Evolutionary conservation across 1,140 invertebrate genomes (phyloP).

Genomic region (Pseudomyrmex concolor): DNA sequence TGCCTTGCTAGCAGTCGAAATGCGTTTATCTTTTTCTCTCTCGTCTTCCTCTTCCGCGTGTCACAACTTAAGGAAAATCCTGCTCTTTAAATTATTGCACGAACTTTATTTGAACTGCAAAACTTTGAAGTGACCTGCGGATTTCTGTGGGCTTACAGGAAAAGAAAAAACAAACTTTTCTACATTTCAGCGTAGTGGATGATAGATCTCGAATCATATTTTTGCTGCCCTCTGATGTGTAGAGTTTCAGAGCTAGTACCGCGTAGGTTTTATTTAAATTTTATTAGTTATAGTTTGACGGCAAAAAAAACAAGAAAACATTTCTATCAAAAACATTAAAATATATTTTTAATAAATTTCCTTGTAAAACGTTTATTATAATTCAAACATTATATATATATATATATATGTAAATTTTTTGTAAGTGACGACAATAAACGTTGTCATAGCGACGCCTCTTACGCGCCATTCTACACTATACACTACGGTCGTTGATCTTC

Average conservation of each 20-base stretch:
- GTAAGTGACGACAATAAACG: neutral
- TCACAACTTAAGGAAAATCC: conserved; percentile 37
- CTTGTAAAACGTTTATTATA: neutral
- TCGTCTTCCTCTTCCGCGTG: neutral
- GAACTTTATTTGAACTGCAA: conserved; percentile 17
- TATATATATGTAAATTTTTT: neutral
- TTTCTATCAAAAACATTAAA: neutral
- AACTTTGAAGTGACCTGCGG: conserved; percentile 8
- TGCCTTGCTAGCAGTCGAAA: neutral
- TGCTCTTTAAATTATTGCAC: conserved; percentile 45
- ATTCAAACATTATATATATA: neutral
- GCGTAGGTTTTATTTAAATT: neutral
- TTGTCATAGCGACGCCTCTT: neutral
- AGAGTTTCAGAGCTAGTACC: neutral
- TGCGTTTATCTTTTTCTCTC: neutral
- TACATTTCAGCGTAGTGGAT: neutral
- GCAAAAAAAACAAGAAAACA: no score
- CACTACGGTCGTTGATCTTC: conserved; percentile 69
- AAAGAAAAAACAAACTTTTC: conserved; percentile 21
- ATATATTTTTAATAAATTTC: neutral
- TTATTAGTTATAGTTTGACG: neutral
- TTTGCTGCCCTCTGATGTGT: neutral
- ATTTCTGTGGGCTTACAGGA: conserved; percentile 29
- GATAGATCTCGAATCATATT: neutral
- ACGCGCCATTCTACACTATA: conserved; percentile 18